Conservation (phyloP, 2,113 vertebrate species). For the Bubo blakistoni region DNA sequence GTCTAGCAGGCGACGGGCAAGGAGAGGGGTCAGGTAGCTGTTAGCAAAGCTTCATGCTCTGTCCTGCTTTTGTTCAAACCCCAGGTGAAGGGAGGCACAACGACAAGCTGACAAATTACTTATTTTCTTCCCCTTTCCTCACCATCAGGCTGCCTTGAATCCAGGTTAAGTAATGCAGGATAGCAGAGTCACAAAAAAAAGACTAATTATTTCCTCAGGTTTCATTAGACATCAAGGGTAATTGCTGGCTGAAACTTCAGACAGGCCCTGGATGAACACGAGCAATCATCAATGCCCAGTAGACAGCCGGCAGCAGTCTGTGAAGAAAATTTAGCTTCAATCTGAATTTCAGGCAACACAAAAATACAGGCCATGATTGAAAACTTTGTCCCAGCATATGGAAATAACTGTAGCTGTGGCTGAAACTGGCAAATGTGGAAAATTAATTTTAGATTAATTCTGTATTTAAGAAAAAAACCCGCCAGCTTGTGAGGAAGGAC, state of each 20-base stretch:
- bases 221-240: not conserved
- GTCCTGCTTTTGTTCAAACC: not conserved
- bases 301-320: not conserved
- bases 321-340: not conserved
- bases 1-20: not conserved
- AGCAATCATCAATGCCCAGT: not conserved
- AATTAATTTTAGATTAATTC: not conserved
- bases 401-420: not conserved
- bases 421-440: not conserved
- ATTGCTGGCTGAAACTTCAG: slow-evolving; percentile 5
- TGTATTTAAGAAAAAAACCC: not conserved
- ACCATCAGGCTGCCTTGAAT: not conserved
- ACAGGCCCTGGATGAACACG: not conserved
- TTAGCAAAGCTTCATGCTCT: not conserved
- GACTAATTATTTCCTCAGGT: not conserved
- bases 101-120: not conserved
- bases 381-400: not conserved
- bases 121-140: not conserved
- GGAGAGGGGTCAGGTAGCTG: not conserved
- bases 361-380: not conserved
- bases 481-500: not conserved
- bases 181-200: not conserved
- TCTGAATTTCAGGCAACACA: not conserved
- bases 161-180: not conserved
- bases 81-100: not conserved